Evolutionary conservation across 1,140 invertebrate species (phyloP), one percentile per base, ranked within the genome.

Genomic region (Pseudomyrmex cubaensis): DNA sequence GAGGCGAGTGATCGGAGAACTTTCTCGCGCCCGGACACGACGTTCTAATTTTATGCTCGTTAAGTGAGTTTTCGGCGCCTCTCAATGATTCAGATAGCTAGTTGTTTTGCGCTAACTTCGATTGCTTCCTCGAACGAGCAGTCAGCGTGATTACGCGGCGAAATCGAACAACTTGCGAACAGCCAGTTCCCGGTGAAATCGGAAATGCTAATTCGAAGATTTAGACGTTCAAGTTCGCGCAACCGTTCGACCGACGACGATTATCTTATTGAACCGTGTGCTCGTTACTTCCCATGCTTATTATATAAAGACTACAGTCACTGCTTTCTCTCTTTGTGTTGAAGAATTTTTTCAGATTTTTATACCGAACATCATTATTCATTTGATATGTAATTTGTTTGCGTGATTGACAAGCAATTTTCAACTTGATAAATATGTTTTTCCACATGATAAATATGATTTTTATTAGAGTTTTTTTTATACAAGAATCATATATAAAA

Each of bases 71-170:
- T 77, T 66, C 46, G 74, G 48, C 48, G 48, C 10, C 10, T 54
- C 25, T 67, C 63, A 35, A 63, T 67, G 63, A 77, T 77, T 77
- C 67, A 77, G 17, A 46, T 64, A 77, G 25, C 50, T 25, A 77
- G 62, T 77, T 77, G 62, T 77, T 77, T 77, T 17, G 63, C 5
- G 35, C 35, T 13, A 77, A 77, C 63, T 67, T 35, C 17, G 13
- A 77, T 52, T 76, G 61, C 46, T 77, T 66, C 52, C 62, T 66
- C 74, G 25, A 67, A 77, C 15, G 20, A 20, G 46, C 10, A n/a
- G n/a, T n/a, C n/a, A n/a, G 61, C 25, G 35, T 35, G 35, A 35
- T 74, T 10, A 20, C 44, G 25, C 13, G 17, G 17, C 25, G 67
- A 22, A 17, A 74, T 82, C 77, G 56, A 73, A n/a, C 12, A 12